A percentile compares a stretch with the other conserved stretches of the same genome.
phyloP scores from a whole-genome alignment of 2,888 invertebrate genomes.

The Matsumyia berberina region DNA sequence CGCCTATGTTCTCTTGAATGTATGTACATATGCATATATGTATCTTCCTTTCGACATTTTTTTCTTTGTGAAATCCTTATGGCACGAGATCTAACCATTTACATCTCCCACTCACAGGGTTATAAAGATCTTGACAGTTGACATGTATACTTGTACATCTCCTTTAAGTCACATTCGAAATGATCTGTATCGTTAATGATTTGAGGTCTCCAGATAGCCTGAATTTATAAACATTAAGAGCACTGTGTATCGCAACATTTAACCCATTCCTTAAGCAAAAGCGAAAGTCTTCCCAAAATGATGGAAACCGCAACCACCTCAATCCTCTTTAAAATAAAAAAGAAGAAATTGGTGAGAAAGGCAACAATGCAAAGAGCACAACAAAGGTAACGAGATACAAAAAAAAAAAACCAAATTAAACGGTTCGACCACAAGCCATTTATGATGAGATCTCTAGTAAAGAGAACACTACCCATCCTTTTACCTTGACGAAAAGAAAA shows the following conservation, averaged over 20 bases:
- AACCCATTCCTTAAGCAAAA: constrained; percentile 44
- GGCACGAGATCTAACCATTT: too few relatives aligned
- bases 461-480: constrained; percentile 40
- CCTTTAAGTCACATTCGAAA: neutral
- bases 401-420: constrained; percentile 65
- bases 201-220: neutral
- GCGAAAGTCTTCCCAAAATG: constrained; percentile 65
- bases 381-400: constrained; percentile 49
- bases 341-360: constrained; percentile 21
- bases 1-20: too few relatives aligned
- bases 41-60: too few relatives aligned
- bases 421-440: constrained; percentile 74
- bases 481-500: constrained; percentile 51
- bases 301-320: constrained; percentile 67
- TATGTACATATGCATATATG: too few relatives aligned
- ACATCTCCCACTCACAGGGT: too few relatives aligned
- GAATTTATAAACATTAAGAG: neutral
- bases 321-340: constrained; percentile 19
- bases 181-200: neutral
- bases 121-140: too few relatives aligned
- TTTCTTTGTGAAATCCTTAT: too few relatives aligned
- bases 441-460: constrained; percentile 53
- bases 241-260: constrained; percentile 16
- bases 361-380: constrained; percentile 39
- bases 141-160: too few relatives aligned